Evolutionary conservation across 2,888 invertebrate genomes (phyloP), one percentile per base, ranked within the genome.

Genomic region (Caenorhabditis sulstoni): DNA sequence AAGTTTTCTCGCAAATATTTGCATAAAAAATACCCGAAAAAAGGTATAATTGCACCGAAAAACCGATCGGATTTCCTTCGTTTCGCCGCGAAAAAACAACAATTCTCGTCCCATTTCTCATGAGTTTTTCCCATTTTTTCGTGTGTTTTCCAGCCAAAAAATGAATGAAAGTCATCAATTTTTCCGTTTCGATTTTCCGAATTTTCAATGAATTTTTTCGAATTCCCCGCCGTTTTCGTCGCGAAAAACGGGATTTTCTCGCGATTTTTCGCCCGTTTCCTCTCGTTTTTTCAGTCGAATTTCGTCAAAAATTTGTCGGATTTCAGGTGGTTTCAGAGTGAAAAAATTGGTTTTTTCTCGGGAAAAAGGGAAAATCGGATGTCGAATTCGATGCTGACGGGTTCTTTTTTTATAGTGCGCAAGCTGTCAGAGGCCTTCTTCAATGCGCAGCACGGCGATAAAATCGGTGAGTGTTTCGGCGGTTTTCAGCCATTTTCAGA

Each of bases 361-460:
- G n/a, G n/a, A n/a, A n/a, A n/a, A n/a, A n/a, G n/a, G n/a, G n/a
- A n/a, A n/a, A n/a, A n/a, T n/a, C n/a, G n/a, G 55, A 71, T 62
- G 65, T 79, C 74, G 22, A 73, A 76, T 53, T 73, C 73, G 35
- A 71, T 81, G 73, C 55, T 79, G 41, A 78, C 81, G 14, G 35
- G 68, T 35, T 84, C 84, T 12, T 58, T 84, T 64, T 84, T 89
- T 89, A 85, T 89, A 88, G 88, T 89, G 74, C 83, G 89, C 23
- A 88, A 88, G 73, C 84, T 89, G 71, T 86, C 86, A 44, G 86
- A 88, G 61, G 89, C 89, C 35, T 89, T 89, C 79, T 89, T 89
- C 86, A 87, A 88, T 68, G 84, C 87, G 39, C 89, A 89, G 66
- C 77, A 85, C 79, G 87, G 85, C 58, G 86, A 85, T 37, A 87